Evolutionary conservation across 2,113 vertebrate genomes (phyloP), one percentile per base, ranked within the genome.

Genomic region (Cryptotis parvus): DNA sequence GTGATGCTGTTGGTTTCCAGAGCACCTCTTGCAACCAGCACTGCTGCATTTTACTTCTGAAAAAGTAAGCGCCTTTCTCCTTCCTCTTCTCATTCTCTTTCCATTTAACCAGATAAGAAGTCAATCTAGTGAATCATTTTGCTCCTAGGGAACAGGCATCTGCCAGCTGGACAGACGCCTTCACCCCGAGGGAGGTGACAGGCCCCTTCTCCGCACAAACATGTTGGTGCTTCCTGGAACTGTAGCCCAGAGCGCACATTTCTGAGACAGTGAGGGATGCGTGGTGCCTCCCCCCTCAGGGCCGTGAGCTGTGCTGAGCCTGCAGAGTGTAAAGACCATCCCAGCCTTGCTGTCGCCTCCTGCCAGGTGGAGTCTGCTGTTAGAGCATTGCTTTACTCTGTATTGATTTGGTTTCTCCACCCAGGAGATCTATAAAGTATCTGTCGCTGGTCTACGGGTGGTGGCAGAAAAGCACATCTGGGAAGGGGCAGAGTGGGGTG

Each of bases 281-380:
- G 15, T 6, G 52, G 37, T 1, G 6, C 20, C 20, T 15, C 6
- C 0, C 1, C 26, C n/a, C 12, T 58, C 14, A 6, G 6, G 52
- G 4, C 4, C 10, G 20, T 70, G 9, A 58, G 31, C 27, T 61
- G 4, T 16, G 37, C 10, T 27, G 10, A n/a, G 9, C 39, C 14
- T 31, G 16, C 0, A 35, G 27, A 35, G 4, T 5, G 31, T 3
- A 1, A 3, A 9, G 14, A 1, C 37, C 5, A 55, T 58, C 55
- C 55, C 55, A 20, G 55, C 55, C 20, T 22, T 6, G 55, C 18
- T 16, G 55, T 58, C 27, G 49, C 18, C 41, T 35, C 20, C 41
- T 24, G 1, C 6, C 3, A 26, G 27, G 5, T 31, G 31, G 31
- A 37, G 35, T 45, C 73, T 61, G 41, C 22, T 63, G 18, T 26